Evolutionary conservation across 2,797 vertebrate species (phyloP).

Genomic region (Varecia variegata): DNA sequence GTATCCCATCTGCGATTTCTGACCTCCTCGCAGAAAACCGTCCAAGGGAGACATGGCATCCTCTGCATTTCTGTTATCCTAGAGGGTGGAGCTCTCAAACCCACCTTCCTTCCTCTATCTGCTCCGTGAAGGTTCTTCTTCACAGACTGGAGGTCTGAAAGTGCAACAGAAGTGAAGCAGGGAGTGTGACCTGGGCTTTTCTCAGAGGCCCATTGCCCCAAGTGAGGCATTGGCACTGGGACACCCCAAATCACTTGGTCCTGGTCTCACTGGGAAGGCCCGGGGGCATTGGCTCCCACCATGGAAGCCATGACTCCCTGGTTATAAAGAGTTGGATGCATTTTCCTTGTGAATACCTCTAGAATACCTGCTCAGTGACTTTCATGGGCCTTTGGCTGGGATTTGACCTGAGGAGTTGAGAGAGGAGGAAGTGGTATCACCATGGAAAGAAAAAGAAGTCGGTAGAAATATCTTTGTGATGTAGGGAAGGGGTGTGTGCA

Average conservation of each 20-base stretch:
- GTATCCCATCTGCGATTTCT: not conserved
- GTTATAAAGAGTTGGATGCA: not conserved
- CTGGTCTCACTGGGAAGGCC: not conserved
- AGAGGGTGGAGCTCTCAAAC: not conserved
- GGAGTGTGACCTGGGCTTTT: not conserved
- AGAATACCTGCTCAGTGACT: not conserved
- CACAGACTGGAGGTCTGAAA: not conserved
- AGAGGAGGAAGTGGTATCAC: not conserved
- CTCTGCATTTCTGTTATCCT: not conserved
- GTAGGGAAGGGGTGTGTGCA: fast-evolving
- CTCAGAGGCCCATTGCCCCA: not conserved
- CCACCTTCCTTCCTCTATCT: not conserved
- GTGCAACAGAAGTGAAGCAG: not conserved
- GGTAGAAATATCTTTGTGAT: not conserved
- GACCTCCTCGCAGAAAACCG: not conserved
- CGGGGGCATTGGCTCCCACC: not conserved
- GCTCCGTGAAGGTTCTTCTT: not conserved
- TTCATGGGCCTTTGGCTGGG: not conserved
- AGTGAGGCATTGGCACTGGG: not conserved
- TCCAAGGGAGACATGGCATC: not conserved
- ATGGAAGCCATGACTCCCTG: not conserved
- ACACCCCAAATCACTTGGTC: not conserved
- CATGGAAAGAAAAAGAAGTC: not conserved
- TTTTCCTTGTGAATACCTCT: not conserved
- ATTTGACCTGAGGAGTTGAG: not conserved